Evolutionary conservation across 2,888 invertebrate genomes (phyloP), one percentile per base, ranked within the genome.

Genomic region (Lasioglossum zephyrum): DNA sequence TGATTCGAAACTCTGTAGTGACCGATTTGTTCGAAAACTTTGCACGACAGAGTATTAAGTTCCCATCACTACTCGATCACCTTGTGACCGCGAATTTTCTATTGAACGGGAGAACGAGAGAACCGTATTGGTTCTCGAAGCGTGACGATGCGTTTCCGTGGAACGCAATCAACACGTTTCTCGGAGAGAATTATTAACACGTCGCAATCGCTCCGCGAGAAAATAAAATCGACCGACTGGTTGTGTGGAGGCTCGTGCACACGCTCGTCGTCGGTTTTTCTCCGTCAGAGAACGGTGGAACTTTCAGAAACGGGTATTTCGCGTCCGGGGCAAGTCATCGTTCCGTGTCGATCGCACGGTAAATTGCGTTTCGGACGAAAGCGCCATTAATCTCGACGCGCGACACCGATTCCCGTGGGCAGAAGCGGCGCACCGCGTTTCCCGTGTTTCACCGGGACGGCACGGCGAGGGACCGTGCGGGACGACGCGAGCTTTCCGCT

Each of bases 341-440:
- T 84, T 81, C 86, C 85, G 82, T 86, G 90, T 91, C 89, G 90
- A 90, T 90, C 84, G 85, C 86, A 83, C 84, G 86, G 88, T 89
- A 91, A 90, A 90, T 90, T 90, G 88, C 91, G 85, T 90, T 90
- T 90, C 85, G 86, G 82, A 76, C 86, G 84, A 86, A 83, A 88
- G 85, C 81, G 86, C 88, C 89, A 89, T 90, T 90, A 86, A 91
- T 90, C 91, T 90, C 88, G 69, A 31, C 44, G 60, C 60, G 86
- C 82, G 86, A 84, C 86, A 86, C 78, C 86, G 84, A 79, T 85
- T 84, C 90, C 82, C 90, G 74, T 73, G 81, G 80, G 79, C 49
- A 63, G 75, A 60, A 79, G 77, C 76, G 84, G 77, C 80, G 73
- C 60, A 74, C 78, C 81, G 72, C 81, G 83, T 80, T 82, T 77